Evolutionary conservation across 92 coral and sea anemone species (phyloP).

Genomic region (Umimayanthus kanabou): DNA sequence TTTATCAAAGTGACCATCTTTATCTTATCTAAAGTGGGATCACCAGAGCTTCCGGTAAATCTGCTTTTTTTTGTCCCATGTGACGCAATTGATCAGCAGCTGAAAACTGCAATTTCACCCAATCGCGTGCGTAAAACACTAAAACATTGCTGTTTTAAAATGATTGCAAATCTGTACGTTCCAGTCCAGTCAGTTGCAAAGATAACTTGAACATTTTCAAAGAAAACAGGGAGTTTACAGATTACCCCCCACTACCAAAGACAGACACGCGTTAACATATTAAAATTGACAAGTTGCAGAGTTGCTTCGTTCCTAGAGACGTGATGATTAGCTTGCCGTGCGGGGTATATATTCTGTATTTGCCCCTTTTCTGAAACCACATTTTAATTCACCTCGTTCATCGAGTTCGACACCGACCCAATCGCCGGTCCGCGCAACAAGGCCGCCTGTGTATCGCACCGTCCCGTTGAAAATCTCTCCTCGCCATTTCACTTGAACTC

Average conservation of each 20-base stretch:
- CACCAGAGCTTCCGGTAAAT: too few relatives aligned
- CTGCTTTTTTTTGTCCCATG: too few relatives aligned
- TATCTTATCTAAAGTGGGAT: too few relatives aligned
- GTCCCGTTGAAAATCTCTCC: conserved; percentile 85
- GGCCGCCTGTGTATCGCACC: conserved; percentile 84
- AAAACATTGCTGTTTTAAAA: too few relatives aligned
- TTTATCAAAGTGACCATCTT: too few relatives aligned
- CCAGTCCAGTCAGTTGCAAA: background rate
- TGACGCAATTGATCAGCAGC: too few relatives aligned
- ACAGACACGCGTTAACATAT: too few relatives aligned
- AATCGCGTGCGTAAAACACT: too few relatives aligned
- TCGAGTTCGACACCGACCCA: conserved; percentile 97
- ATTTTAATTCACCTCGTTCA: conserved; percentile 66
- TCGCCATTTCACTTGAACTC: conserved; percentile 88
- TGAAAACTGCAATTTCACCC: too few relatives aligned
- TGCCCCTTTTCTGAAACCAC: background rate
- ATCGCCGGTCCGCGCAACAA: conserved; percentile 85
- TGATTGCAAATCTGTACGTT: background rate
- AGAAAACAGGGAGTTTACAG: background rate
- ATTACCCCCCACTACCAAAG: too few relatives aligned
- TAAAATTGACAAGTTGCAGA: too few relatives aligned
- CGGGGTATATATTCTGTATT: background rate
- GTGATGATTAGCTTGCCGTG: background rate
- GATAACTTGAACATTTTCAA: background rate
- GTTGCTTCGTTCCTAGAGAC: too few relatives aligned